phyloP scores from a whole-genome alignment of 2,888 invertebrate genomes.

The Leptura quadrifasciata region DNA sequence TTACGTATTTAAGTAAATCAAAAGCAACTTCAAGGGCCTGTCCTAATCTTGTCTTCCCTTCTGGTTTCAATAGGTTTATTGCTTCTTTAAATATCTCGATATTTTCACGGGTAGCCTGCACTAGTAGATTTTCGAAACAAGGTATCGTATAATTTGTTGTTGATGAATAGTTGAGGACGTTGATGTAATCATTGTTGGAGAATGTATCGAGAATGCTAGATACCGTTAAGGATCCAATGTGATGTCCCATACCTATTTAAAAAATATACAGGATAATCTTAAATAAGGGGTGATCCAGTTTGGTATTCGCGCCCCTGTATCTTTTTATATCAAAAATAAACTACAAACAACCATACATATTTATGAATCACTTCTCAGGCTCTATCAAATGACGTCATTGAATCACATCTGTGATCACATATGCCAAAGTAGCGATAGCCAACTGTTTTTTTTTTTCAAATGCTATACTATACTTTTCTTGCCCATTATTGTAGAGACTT shows the following conservation, averaged over 20 bases:
- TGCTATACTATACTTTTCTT: too few species aligned
- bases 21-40: slow-evolving; percentile 90
- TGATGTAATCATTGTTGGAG: slow-evolving; percentile 98
- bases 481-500: too few species aligned
- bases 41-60: slow-evolving; percentile 90
- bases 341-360: too few species aligned
- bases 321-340: too few species aligned
- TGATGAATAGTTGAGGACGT: slow-evolving; percentile 88
- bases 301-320: too few species aligned
- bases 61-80: slow-evolving; percentile 81
- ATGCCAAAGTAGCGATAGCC: too few species aligned
- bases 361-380: too few species aligned
- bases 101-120: slow-evolving; percentile 93
- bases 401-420: too few species aligned
- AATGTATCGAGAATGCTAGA: slow-evolving; percentile 93
- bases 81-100: slow-evolving; percentile 83
- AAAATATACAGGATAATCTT: slow-evolving; percentile 68
- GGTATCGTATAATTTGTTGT: slow-evolving; percentile 83
- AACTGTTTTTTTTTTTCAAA: too few species aligned
- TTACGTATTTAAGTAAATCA: slow-evolving; percentile 83
- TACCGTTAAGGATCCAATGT: slow-evolving; percentile 90
- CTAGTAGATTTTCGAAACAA: slow-evolving; percentile 89
- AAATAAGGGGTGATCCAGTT: too few species aligned
- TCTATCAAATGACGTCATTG: too few species aligned
- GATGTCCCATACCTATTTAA: slow-evolving; percentile 73